Percentiles rank a stretch among this genome's conserved stretches.
phyloP scores from a whole-genome alignment of 2,888 invertebrate genomes.

The Drosophila silvestris region DNA sequence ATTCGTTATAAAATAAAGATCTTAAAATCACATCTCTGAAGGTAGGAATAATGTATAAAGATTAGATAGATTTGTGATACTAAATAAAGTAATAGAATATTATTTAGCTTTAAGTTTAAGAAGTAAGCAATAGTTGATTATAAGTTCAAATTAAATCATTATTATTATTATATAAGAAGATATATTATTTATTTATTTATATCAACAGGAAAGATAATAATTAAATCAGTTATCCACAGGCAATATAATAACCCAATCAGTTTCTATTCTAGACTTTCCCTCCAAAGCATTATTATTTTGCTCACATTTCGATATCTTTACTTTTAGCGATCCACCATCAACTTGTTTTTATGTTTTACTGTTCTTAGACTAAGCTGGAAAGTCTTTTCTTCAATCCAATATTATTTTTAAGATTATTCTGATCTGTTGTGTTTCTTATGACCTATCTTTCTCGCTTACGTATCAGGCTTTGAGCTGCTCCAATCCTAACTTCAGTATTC shows the following conservation, averaged over 20 bases:
- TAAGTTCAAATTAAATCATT: no score
- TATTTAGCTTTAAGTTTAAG: background rate
- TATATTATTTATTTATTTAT: background rate
- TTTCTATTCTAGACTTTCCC: background rate
- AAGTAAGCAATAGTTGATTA: background rate
- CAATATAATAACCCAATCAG: background rate
- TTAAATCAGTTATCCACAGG: background rate
- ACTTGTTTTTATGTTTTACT: background rate
- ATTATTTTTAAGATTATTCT: background rate
- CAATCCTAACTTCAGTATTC: background rate
- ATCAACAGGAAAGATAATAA: no score
- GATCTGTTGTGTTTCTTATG: background rate
- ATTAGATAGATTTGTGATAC: background rate
- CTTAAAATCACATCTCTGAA: background rate
- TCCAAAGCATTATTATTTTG: background rate
- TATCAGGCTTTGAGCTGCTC: background rate
- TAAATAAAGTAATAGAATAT: background rate
- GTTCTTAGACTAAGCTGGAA: background rate
- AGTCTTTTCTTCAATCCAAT: background rate
- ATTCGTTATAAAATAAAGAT: background rate
- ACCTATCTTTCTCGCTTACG: background rate
- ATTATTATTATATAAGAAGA: no score
- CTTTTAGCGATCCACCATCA: background rate
- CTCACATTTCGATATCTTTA: background rate
- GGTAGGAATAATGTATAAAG: background rate